Conservation (phyloP, 2,113 vertebrate genomes). For the Geothlypis trichas region DNA sequence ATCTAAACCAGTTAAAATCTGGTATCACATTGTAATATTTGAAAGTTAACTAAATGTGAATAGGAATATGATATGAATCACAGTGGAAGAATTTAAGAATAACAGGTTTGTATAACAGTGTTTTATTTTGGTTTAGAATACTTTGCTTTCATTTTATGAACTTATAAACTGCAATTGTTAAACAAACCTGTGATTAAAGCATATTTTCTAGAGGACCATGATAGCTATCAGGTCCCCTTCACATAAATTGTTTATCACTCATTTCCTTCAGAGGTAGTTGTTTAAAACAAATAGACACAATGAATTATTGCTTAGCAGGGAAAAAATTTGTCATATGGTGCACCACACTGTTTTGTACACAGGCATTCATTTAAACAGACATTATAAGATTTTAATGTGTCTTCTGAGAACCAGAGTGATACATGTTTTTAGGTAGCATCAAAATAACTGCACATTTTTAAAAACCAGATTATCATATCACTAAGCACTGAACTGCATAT, state of each 20-base stretch:
- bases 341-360: neutral
- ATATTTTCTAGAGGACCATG: neutral
- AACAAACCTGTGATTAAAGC: constrained; percentile 18
- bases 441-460: neutral
- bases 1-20: neutral
- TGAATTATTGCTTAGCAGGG: neutral
- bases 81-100: neutral
- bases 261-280: constrained; percentile 17
- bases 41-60: neutral
- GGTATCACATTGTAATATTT: neutral
- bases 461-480: neutral
- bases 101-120: neutral
- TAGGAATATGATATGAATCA: neutral
- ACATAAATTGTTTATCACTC: constrained; percentile 10
- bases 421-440: neutral
- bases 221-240: neutral
- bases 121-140: neutral
- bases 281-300: constrained; percentile 18
- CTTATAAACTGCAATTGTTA: neutral
- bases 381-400: neutral
- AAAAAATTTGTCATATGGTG: neutral
- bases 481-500: neutral
- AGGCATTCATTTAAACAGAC: constrained; percentile 14
- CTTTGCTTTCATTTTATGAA: constrained; percentile 7
- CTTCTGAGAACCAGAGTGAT: constrained; percentile 17